Evolutionary conservation across 2,113 vertebrate genomes (phyloP).

Genomic region (Penelope pileata): DNA sequence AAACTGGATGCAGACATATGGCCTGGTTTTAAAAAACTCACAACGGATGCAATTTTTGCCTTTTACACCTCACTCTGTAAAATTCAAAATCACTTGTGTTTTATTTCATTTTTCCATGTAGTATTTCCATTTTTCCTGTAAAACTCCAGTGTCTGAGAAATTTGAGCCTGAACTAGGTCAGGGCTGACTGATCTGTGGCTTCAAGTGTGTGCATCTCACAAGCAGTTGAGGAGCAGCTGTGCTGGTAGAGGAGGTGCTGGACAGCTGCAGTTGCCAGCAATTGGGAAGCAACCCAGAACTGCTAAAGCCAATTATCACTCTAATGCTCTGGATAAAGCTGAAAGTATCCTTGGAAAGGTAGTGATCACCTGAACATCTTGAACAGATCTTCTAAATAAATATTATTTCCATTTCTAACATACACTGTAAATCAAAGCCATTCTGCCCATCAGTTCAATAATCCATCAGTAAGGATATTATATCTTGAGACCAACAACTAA

Average conservation of each 20-base stretch:
- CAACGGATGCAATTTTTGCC: background rate
- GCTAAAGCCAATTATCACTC: background rate
- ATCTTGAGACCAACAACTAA: background rate
- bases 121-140: background rate
- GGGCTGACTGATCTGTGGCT: background rate
- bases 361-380: background rate
- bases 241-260: background rate
- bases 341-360: background rate
- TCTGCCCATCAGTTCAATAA: background rate
- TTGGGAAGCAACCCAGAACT: background rate
- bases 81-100: background rate
- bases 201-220: background rate
- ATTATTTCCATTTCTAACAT: background rate
- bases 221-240: accelerated
- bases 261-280: background rate
- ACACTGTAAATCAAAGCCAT: background rate
- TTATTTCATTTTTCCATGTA: background rate
- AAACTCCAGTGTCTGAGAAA: background rate
- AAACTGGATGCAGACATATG: background rate
- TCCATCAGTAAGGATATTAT: background rate
- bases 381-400: background rate
- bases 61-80: background rate
- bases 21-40: background rate
- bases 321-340: background rate
- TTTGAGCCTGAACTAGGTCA: background rate